Evolutionary conservation across 2,888 invertebrate genomes (phyloP).

Genomic region (Ligdia adustata): DNA sequence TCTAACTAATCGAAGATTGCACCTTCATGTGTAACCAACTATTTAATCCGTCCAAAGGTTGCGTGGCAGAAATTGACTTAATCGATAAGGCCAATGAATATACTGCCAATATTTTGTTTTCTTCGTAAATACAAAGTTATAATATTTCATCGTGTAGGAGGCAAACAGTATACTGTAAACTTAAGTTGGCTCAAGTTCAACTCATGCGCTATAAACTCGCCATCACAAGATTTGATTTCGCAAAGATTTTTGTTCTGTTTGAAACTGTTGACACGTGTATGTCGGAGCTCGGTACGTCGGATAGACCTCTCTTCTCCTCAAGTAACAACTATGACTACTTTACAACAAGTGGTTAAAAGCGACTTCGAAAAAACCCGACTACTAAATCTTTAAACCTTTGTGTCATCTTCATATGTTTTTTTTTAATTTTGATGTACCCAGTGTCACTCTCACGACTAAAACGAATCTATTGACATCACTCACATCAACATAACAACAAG

Average conservation of each 20-base stretch:
- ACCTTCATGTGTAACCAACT: neutral
- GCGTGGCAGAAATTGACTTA: no score
- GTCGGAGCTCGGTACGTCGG: neutral
- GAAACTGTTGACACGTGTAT: conserved; percentile 35
- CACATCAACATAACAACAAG: neutral
- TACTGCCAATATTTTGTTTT: conserved; percentile 32
- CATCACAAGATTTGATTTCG: conserved; percentile 61
- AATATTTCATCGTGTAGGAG: conserved; percentile 48
- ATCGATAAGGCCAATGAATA: conserved; percentile 12
- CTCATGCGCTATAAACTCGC: conserved; percentile 58
- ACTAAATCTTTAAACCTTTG: no score
- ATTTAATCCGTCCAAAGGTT: neutral
- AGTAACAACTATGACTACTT: neutral
- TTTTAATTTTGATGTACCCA: neutral
- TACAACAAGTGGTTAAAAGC: no score
- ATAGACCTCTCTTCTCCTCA: neutral
- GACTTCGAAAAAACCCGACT: no score
- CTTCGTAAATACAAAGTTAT: conserved; percentile 52
- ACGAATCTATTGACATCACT: neutral
- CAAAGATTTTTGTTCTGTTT: conserved; percentile 61
- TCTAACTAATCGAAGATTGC: no score
- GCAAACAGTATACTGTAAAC: conserved; percentile 65
- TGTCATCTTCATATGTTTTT: neutral
- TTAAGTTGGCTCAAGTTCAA: conserved; percentile 69
- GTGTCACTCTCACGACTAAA: neutral